Percentiles rank a stretch among this genome's conserved stretches.
phyloP scores from a whole-genome alignment of 2,888 invertebrate species.

The Pollenia griseotomentosa region DNA sequence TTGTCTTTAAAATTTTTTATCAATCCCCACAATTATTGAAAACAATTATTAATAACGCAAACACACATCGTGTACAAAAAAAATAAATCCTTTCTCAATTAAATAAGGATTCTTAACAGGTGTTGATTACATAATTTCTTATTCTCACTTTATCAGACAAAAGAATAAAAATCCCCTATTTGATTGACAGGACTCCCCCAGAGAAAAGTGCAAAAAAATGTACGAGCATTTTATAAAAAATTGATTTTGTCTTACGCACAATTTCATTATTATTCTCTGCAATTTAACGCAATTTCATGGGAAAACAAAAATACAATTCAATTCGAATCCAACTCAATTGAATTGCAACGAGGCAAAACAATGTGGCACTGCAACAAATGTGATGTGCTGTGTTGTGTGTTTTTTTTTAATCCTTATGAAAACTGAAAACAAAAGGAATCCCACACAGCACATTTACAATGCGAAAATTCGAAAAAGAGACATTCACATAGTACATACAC shows the following conservation, averaged over 20 bases:
- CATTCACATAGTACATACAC: neutral
- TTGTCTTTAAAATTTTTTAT: no score
- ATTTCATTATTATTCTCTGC: conserved; percentile 64
- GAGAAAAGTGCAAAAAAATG: conserved; percentile 36
- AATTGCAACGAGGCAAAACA: conserved; percentile 40
- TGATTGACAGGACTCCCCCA: conserved; percentile 73
- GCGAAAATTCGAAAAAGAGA: conserved; percentile 17
- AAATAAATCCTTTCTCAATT: conserved; percentile 47
- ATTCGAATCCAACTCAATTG: conserved; percentile 34
- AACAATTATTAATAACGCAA: conserved; percentile 24
- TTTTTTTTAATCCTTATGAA: conserved; percentile 36
- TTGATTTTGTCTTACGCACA: conserved; percentile 70
- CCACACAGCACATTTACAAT: conserved; percentile 32
- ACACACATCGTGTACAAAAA: conserved; percentile 21
- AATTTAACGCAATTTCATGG: conserved; percentile 71
- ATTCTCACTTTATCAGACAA: conserved; percentile 60
- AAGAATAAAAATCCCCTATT: conserved; percentile 5
- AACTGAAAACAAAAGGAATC: conserved; percentile 45
- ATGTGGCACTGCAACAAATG: conserved; percentile 12
- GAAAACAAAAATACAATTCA: conserved; percentile 59
- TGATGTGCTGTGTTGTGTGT: neutral
- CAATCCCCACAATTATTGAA: neutral
- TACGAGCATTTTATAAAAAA: conserved; percentile 37
- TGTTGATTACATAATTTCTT: conserved; percentile 72
- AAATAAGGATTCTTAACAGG: conserved; percentile 64